A percentile compares a stretch with the other conserved stretches of the same genome.
Evolutionary conservation across 2,113 vertebrate genomes (phyloP).

Genomic region (Cottus gobio): DNA sequence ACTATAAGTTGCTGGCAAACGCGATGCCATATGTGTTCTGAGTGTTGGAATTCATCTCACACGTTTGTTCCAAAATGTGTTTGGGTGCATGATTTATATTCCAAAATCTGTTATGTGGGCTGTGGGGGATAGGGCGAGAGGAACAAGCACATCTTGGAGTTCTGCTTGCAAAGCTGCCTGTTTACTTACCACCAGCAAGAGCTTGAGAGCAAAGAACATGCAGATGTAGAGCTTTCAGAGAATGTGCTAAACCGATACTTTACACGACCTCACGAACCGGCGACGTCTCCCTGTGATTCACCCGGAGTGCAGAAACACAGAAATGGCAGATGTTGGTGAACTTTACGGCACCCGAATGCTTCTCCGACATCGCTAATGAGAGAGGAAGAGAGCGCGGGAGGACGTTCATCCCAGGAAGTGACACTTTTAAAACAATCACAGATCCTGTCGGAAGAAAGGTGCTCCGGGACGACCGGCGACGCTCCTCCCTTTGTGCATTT

Average conservation of each 20-base stretch:
- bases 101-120: slow-evolving; percentile 14
- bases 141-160: slow-evolving; percentile 1
- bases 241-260: slow-evolving; percentile 39
- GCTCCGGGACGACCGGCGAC: slow-evolving; percentile 47
- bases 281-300: slow-evolving; percentile 1
- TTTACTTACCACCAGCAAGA: slow-evolving; percentile 42
- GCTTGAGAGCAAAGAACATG: slow-evolving; percentile 35
- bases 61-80: slow-evolving; percentile 53
- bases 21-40: slow-evolving; percentile 21
- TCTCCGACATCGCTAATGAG: slow-evolving; percentile 9
- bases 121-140: neutral
- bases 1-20: slow-evolving; percentile 33
- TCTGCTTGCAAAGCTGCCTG: slow-evolving; percentile 42
- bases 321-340: slow-evolving; percentile 11
- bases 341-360: slow-evolving; percentile 1
- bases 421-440: slow-evolving; percentile 63
- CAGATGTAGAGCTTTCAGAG: slow-evolving; percentile 25
- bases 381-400: slow-evolving; percentile 1
- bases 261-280: slow-evolving; percentile 15
- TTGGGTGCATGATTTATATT: slow-evolving; percentile 55
- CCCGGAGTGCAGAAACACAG: neutral
- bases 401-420: slow-evolving; percentile 41
- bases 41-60: slow-evolving; percentile 59
- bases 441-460: slow-evolving; percentile 68
- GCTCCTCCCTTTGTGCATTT: slow-evolving; percentile 59